Conservation (phyloP, 1,140 invertebrate species). For the Eupeodes corollae region DNA sequence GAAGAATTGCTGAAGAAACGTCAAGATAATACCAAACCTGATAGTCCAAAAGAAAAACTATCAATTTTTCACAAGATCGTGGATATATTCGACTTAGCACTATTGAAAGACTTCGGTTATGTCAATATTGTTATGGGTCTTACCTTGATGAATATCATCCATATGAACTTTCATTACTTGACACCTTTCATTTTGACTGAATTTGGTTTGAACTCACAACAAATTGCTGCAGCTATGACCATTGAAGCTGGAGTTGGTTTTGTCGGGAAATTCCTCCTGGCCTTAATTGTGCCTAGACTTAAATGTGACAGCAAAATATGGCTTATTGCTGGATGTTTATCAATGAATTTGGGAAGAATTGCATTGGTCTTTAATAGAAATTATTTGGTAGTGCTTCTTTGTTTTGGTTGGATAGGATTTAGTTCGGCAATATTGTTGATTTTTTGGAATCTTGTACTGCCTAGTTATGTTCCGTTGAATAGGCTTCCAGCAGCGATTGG, state of each 20-base stretch:
- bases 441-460: conserved; percentile 55
- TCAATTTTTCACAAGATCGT: conserved; percentile 41
- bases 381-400: no score
- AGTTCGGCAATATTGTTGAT: conserved; percentile 57
- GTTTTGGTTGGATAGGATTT: conserved; percentile 42
- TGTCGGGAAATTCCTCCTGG: no score
- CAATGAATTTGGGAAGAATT: no score
- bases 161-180: conserved; percentile 56
- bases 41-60: conserved; percentile 13
- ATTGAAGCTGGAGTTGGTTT: no score
- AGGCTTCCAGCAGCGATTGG: conserved; percentile 49
- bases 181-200: conserved; percentile 55
- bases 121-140: conserved; percentile 55
- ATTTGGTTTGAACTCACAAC: conserved; percentile 42
- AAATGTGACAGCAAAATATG: no score
- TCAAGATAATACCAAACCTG: no score
- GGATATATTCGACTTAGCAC: conserved; percentile 52
- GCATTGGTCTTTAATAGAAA: no score
- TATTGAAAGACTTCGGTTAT: conserved; percentile 51
- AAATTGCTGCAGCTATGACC: conserved; percentile 51
- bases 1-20: conserved; percentile 5
- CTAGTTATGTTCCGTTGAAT: conserved; percentile 51
- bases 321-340: no score
- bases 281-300: no score
- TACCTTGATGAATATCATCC: conserved; percentile 52